Conservation (phyloP, 1,140 invertebrate species). For the Drosophila grimshawi region DNA sequence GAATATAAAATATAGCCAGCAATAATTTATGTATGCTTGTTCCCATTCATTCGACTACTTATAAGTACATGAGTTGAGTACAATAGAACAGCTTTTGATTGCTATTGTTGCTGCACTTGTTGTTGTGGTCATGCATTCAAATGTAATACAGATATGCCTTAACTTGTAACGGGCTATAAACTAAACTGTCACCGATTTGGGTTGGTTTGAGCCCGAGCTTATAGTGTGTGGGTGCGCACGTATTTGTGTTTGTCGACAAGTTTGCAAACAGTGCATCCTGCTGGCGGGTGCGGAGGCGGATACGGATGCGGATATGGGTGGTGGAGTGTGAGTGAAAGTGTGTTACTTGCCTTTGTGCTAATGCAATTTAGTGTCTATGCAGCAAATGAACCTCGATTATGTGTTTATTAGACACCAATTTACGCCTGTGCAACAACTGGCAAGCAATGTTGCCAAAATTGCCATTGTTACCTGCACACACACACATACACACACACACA, state of each 20-base stretch:
- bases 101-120: slow-evolving; percentile 24
- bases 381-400: slow-evolving; percentile 74
- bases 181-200: slow-evolving; percentile 70
- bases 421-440: slow-evolving; percentile 36
- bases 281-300: neutral
- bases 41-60: slow-evolving; percentile 17
- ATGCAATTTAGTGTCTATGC: slow-evolving; percentile 72
- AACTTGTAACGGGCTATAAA: slow-evolving; percentile 65
- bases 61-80: slow-evolving; percentile 48
- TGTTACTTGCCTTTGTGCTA: slow-evolving; percentile 55
- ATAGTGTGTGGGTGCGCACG: neutral
- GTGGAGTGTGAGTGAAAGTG: neutral
- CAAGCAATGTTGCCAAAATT: slow-evolving; percentile 2
- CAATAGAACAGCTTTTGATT: slow-evolving; percentile 11
- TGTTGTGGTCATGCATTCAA: slow-evolving; percentile 46
- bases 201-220: slow-evolving; percentile 2
- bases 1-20: neutral
- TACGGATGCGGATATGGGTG: neutral
- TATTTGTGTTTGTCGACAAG: slow-evolving; percentile 55
- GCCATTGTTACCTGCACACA: neutral
- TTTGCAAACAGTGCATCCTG: slow-evolving; percentile 30
- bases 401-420: slow-evolving; percentile 78
- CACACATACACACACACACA: neutral
- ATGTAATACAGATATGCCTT: slow-evolving; percentile 62
- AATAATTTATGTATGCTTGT: slow-evolving; percentile 4